Evolutionary conservation across 2,888 invertebrate species (phyloP), one percentile per base, ranked within the genome.

Genomic region (Drosophila melanosoma): DNA sequence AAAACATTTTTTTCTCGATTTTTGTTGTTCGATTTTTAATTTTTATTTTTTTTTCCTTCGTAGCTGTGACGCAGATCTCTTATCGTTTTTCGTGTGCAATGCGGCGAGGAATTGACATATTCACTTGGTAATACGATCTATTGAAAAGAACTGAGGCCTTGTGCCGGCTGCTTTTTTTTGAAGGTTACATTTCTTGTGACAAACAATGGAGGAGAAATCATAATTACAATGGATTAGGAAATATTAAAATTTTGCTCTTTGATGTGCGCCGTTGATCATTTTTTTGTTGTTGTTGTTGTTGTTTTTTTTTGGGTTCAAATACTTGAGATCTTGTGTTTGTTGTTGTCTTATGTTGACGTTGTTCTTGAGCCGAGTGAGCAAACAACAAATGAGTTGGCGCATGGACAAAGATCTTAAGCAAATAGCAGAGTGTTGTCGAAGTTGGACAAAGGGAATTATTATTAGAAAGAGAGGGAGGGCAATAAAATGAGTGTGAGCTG

Each of bases 161-260:
- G 52, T 35, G 74, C 79, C 71, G 71, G 59, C 61, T 83, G 64
- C 33, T 67, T 73, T 69, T 69, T 81, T 53, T 72, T 78, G 83
- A 82, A 82, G 90, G 80, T 80, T 80, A 66, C 68, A 72, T 76
- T 87, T 66, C 63, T 75, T 71, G 85, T 87, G 89, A 82, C 88
- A 89, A 81, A 89, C 81, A 88, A 85, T 79, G 73, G 69, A 42
- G 53, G 38, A 73, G 75, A 80, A 82, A 89, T 87, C 87, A 90
- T 90, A 87, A 90, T 87, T 87, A 90, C 87, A 90, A 90, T 81
- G 87, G 87, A 84, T 87, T 87, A 90, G 74, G 69, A 82, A 90
- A 73, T 90, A 89, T 87, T 87, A 90, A 87, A 83, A 86, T 78
- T 59, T 74, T 32, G 45, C 36, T 69, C 72, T 81, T 81, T 81